These are phyloP conservation scores for Paralichthys olivaceus DNA, from an alignment of 2,113 vertebrate species.

Conservation along the genomic window DNA sequence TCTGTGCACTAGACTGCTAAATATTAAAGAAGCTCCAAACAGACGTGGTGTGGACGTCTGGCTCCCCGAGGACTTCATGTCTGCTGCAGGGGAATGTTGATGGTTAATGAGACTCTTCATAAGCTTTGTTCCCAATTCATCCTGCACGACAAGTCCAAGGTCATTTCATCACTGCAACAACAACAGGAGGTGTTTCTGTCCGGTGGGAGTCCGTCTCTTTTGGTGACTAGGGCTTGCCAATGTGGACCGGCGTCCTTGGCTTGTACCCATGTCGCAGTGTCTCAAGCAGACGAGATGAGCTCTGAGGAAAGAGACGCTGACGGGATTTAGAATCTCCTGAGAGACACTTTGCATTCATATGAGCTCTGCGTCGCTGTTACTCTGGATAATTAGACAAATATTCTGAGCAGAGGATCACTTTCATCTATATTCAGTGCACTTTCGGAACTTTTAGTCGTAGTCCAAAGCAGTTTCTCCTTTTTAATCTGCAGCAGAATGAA, in stretches of 20 bases:
- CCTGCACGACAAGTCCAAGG: conserved; percentile 47
- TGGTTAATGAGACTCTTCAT: conserved; percentile 10
- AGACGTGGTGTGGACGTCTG: neutral
- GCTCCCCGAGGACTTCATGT: conserved; percentile 26
- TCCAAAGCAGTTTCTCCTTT: conserved; percentile 25
- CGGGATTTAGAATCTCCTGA: neutral
- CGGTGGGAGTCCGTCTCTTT: neutral
- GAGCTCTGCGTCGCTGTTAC: no score
- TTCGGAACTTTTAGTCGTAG: conserved; percentile 15
- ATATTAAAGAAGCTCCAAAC: conserved; percentile 19
- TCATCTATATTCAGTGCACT: conserved; percentile 17
- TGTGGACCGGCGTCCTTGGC: no score
- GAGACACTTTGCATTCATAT: neutral
- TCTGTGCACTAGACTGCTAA: conserved; percentile 23
- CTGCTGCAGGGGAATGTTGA: conserved; percentile 19
- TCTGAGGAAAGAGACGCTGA: neutral
- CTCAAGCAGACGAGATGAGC: neutral
- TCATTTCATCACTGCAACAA: conserved; percentile 17
- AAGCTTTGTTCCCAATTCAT: conserved; percentile 26
- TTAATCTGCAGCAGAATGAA: conserved; percentile 3
- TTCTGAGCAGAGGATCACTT: conserved; percentile 15
- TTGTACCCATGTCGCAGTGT: no score
- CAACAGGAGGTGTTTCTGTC: conserved; percentile 11
- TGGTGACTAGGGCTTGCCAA: no score
- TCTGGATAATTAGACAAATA: neutral